A percentile compares a stretch with the other conserved stretches of the same genome.
phyloP scores from a whole-genome alignment of 92 coral and sea anemone species.

The Desmophyllum pertusum region DNA sequence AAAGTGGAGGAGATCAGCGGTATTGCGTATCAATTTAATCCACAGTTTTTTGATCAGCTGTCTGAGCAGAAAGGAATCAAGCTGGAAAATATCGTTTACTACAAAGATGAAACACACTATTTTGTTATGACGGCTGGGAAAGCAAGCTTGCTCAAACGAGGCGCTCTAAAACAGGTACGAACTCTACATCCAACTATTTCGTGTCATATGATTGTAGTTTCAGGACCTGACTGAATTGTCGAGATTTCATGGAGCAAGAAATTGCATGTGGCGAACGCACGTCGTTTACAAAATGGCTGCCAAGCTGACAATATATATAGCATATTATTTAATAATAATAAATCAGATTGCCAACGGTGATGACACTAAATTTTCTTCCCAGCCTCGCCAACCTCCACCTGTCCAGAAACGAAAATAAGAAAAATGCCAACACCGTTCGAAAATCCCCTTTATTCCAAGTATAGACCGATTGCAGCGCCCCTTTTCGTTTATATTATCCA shows the following conservation, averaged over 20 bases:
- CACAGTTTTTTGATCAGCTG: slow-evolving; percentile 85
- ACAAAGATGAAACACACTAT: slow-evolving; percentile 97
- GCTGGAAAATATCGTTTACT: slow-evolving; percentile 94
- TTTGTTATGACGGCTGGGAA: slow-evolving; percentile 98
- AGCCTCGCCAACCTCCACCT: not conserved
- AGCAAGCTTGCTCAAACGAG: slow-evolving; percentile 82
- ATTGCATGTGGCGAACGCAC: too few species aligned
- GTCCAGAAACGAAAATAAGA: not conserved
- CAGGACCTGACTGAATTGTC: too few species aligned
- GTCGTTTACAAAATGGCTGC: too few species aligned
- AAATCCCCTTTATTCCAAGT: not conserved
- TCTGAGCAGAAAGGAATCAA: slow-evolving; percentile 72
- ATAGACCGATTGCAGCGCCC: too few species aligned
- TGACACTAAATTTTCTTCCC: not conserved
- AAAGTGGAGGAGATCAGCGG: slow-evolving; percentile 92
- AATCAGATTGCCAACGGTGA: too few species aligned
- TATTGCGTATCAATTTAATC: slow-evolving; percentile 95
- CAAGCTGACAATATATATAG: too few species aligned
- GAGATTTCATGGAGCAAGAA: not conserved
- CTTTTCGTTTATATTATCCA: too few species aligned
- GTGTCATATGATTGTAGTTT: not conserved
- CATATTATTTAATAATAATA: too few species aligned
- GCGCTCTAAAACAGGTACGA: slow-evolving; percentile 82
- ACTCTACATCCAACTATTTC: not conserved
- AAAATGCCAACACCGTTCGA: not conserved